phyloP scores from a whole-genome alignment of 1,140 invertebrate species.

The Ceratina calcarata region DNA sequence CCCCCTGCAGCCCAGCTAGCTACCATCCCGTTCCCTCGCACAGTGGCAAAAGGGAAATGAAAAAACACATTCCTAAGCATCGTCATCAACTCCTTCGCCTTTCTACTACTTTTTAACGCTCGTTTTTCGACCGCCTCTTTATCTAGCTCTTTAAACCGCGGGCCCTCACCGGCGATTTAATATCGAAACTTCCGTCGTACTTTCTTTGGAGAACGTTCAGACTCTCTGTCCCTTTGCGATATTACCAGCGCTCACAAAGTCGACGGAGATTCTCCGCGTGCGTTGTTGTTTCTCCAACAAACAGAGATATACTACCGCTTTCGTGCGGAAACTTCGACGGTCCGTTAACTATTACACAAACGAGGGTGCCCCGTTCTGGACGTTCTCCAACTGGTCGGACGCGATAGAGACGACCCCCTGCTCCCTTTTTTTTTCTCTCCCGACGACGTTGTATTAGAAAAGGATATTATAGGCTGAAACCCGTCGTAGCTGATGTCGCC shows the following conservation, averaged over 20 bases:
- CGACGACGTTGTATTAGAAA: slow-evolving; percentile 80
- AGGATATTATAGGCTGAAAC: slow-evolving; percentile 96
- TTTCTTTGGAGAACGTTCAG: slow-evolving; percentile 48
- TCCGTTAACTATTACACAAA: background rate
- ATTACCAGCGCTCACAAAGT: slow-evolving; percentile 9
- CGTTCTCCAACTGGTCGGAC: slow-evolving; percentile 30
- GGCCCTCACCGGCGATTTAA: slow-evolving; percentile 13
- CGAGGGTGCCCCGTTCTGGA: slow-evolving; percentile 15
- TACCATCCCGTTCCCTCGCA: slow-evolving; percentile 12
- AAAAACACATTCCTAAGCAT: slow-evolving; percentile 32
- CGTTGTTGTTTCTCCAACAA: background rate
- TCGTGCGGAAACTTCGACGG: slow-evolving; percentile 17
- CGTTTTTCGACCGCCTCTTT: slow-evolving; percentile 30
- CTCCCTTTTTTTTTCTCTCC: background rate
- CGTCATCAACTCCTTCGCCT: slow-evolving; percentile 41
- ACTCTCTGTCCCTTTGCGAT: slow-evolving; percentile 20
- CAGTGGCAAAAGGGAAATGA: slow-evolving; percentile 9
- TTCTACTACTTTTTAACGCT: slow-evolving; percentile 26
- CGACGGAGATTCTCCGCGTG: background rate
- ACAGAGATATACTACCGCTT: background rate
- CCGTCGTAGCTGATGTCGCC: slow-evolving; percentile 93
- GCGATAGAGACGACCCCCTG: background rate
- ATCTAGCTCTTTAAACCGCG: background rate
- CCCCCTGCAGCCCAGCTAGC: background rate
- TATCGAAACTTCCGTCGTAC: slow-evolving; percentile 31